Conservation (phyloP, 2,797 vertebrate genomes). For the Pangasius djambal region DNA sequence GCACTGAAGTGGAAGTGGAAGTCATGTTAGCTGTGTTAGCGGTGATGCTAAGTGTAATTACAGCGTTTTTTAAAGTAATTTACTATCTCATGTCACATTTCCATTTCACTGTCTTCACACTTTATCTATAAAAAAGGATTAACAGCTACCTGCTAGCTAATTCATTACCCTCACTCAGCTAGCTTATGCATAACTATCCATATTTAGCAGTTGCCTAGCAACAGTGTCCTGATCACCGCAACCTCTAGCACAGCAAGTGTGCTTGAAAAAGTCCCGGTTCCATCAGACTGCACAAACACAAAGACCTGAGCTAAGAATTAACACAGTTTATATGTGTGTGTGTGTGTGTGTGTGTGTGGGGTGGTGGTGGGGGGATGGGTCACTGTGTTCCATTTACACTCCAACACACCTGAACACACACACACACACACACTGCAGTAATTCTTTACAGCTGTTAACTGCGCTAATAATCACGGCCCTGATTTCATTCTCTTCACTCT, state of each 20-base stretch:
- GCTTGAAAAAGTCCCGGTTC: neutral
- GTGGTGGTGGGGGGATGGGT: no score
- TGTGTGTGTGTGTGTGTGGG: neutral
- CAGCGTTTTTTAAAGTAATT: no score
- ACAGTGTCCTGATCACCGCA: neutral
- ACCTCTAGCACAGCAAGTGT: neutral
- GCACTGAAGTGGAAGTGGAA: neutral
- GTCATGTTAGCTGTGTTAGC: neutral
- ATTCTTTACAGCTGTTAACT: neutral
- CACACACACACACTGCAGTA: neutral
- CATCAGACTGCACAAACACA: slow-evolving; percentile 2
- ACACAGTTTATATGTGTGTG: neutral
- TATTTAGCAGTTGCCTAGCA: neutral
- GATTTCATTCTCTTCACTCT: no score
- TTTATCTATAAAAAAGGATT: neutral
- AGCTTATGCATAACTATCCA: neutral
- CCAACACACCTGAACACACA: neutral
- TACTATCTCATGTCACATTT: neutral
- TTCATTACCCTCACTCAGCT: neutral
- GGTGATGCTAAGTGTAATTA: neutral
- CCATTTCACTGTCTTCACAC: neutral
- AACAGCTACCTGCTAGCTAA: neutral
- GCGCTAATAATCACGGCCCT: neutral
- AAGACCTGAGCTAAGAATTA: neutral
- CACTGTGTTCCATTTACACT: neutral